Evolutionary conservation across 1,140 invertebrate species (phyloP).

Genomic region (Drosophila arizonae): DNA sequence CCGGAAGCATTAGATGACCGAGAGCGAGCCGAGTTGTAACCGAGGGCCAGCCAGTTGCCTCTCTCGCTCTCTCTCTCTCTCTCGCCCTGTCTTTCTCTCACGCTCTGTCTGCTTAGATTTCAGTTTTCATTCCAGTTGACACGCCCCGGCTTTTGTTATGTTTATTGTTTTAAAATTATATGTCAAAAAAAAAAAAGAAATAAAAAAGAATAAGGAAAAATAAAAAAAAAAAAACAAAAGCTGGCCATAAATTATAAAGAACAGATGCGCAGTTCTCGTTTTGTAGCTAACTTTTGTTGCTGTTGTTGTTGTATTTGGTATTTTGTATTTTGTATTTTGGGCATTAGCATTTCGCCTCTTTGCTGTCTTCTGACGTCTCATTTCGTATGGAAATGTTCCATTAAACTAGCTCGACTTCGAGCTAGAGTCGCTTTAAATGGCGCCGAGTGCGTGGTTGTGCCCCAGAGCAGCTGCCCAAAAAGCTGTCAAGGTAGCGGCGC

Average conservation of each 20-base stretch:
- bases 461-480: conserved; percentile 12
- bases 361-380: conserved; percentile 5
- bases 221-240: conserved; percentile 20
- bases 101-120: conserved; percentile 9
- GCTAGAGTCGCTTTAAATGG: conserved; percentile 27
- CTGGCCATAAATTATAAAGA: conserved; percentile 53
- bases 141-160: conserved; percentile 55
- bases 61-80: not conserved
- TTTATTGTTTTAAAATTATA: conserved; percentile 64
- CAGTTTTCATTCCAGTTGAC: conserved; percentile 49
- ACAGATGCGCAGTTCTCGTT: conserved; percentile 49
- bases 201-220: conserved; percentile 24
- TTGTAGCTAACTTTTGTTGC: not conserved
- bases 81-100: not conserved
- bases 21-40: conserved; percentile 38
- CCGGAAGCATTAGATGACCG: conserved; percentile 74
- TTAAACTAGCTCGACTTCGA: conserved; percentile 24
- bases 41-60: conserved; percentile 37
- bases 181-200: conserved; percentile 21
- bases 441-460: conserved; percentile 32
- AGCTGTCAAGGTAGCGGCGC: conserved; percentile 36
- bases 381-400: conserved; percentile 48
- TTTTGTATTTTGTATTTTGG: conserved; percentile 9
- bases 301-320: not conserved
- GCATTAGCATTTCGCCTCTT: conserved; percentile 53